Base-by-base conservation (phyloP, 2,113 vertebrate genomes). In the Myotis davidii region DNA sequence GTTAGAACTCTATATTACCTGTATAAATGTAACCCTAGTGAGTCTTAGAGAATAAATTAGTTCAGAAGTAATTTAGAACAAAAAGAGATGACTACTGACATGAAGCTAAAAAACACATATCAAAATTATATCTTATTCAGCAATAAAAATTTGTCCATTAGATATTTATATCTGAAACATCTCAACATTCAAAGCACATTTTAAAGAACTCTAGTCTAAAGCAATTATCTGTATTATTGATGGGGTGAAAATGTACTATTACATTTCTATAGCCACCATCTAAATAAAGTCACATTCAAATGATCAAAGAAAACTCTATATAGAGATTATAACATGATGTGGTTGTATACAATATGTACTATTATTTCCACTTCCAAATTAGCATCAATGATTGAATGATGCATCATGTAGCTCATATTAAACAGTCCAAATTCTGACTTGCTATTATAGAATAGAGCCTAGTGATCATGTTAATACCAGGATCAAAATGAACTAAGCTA, bases 401-500 rank as follows among this genome's bases (percentile, higher is more conserved):
- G 59, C 67, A 50, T n/a, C 32, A 54, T 39, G 29, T 65, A 84
- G 65, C 18, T 79, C n/a, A 18, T 74, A 86, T 45, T 48, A 72
- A 10, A 29, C 8, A 64, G 34, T 34, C 25, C 34, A 34, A 76
- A 78, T 74, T 87, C 52, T 39, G 11, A 86, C 9, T 39, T 72
- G 12, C 3, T 54, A 76, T 83, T 88, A 85, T 21, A 56, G 72
- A 81, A 45, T 3, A 85, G 29, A 72, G 42, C 25, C 48, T 48
- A 95, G 52, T 86, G 39, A 79, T 85, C 52, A 90, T 17, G 12
- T 39, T 81, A 72, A 81, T n/a, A 67, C 9, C 17, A 70, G 4
- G 3, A 79, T 92, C 48, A 95, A 94, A 79, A 84, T 42, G 29
- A 77, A 91, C 50, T 54, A 76, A 90, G 29, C 12, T 21, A 96